Conservation (phyloP, 2,888 invertebrate genomes). For the Melinaea menophilus region DNA sequence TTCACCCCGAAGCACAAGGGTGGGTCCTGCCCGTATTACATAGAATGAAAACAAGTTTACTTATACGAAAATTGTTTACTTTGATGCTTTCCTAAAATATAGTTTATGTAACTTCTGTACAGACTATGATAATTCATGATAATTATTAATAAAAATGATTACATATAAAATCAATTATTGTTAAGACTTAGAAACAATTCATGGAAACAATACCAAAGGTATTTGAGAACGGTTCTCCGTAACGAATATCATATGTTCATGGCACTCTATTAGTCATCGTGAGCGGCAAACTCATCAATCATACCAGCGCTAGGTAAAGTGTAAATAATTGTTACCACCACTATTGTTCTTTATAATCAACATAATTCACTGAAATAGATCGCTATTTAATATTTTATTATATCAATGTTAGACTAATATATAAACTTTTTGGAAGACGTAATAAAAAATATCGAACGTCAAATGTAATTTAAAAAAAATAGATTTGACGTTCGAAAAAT, state of each 20-base stretch:
- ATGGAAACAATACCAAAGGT: slow-evolving; percentile 35
- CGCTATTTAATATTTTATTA: neutral
- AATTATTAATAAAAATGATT: slow-evolving; percentile 1
- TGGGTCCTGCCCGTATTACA: slow-evolving; percentile 37
- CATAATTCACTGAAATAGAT: slow-evolving; percentile 37
- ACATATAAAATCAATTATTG: slow-evolving; percentile 22
- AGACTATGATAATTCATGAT: neutral
- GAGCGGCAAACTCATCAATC: slow-evolving; percentile 63
- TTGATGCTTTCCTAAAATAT: slow-evolving; percentile 9
- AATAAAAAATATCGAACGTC: too few species aligned
- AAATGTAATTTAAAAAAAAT: too few species aligned
- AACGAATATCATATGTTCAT: slow-evolving; percentile 62
- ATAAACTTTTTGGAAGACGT: too few species aligned
- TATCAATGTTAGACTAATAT: neutral
- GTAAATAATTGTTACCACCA: slow-evolving; percentile 66
- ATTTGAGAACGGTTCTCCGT: slow-evolving; percentile 43
- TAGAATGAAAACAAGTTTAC: slow-evolving; percentile 40
- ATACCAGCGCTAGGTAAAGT: slow-evolving; percentile 57
- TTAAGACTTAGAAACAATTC: slow-evolving; percentile 24
- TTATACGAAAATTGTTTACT: slow-evolving; percentile 27
- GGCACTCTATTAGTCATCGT: slow-evolving; percentile 69
- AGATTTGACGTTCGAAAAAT: too few species aligned
- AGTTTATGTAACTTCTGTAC: neutral
- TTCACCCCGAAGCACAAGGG: slow-evolving; percentile 60
- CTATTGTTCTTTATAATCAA: slow-evolving; percentile 54